Percentiles rank a stretch among this genome's conserved stretches.
These are phyloP conservation scores for Deroptyus accipitrinus DNA, from an alignment of 2,113 vertebrate species.

Conservation along the genomic window DNA sequence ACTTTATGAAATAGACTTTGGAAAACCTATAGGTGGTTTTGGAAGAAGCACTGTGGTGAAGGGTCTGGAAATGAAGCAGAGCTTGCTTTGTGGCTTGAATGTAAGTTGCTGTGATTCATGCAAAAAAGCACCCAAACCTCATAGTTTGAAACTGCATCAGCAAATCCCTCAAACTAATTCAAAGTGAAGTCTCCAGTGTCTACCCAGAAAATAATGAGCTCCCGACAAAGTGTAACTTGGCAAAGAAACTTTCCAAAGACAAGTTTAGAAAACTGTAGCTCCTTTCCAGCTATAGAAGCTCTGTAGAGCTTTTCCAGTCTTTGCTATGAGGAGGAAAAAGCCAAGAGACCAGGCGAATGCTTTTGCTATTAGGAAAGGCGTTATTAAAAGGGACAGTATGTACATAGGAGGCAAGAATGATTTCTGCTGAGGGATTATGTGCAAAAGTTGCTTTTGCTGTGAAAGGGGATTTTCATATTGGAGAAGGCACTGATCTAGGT, in stretches of 20 bases:
- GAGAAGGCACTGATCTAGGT: background rate
- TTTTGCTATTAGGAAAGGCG: conserved; percentile 40
- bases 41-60: background rate
- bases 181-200: conserved; percentile 53
- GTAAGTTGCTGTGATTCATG: conserved; percentile 14
- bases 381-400: conserved; percentile 12
- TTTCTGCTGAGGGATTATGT: background rate
- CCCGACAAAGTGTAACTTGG: conserved; percentile 73
- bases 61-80: conserved; percentile 26
- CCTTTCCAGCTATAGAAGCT: conserved; percentile 34
- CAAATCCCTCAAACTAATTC: conserved; percentile 29
- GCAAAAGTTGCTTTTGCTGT: background rate
- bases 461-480: background rate
- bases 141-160: background rate
- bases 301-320: background rate
- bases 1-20: background rate
- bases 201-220: conserved; percentile 66
- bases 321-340: conserved; percentile 2
- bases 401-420: background rate
- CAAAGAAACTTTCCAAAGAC: conserved; percentile 67
- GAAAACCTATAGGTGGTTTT: conserved; percentile 32
- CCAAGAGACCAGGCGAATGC: conserved; percentile 27
- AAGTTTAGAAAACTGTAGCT: conserved; percentile 47
- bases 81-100: background rate
- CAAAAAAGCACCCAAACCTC: background rate